Evolutionary conservation across 2,888 invertebrate species (phyloP).

Genomic region (Lathronympha strigana): DNA sequence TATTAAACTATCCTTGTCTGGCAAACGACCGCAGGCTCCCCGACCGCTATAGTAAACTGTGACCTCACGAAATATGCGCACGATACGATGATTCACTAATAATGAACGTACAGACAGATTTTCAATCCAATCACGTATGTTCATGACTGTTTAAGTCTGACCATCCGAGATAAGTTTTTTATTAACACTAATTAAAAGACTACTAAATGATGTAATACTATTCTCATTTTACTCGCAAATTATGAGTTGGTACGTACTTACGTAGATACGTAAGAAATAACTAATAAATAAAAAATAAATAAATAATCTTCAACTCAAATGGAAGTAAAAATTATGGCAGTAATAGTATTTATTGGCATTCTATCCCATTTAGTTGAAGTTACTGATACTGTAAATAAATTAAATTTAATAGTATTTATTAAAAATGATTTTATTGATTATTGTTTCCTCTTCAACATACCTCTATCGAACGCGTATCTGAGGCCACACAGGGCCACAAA

Average conservation of each 20-base stretch:
- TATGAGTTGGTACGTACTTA: too few relatives aligned
- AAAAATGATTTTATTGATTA: background rate
- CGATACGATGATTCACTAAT: conserved; percentile 80
- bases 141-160: conserved; percentile 1
- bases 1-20: conserved; percentile 61
- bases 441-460: background rate
- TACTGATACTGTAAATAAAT: too few relatives aligned
- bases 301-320: too few relatives aligned
- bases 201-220: too few relatives aligned
- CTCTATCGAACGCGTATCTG: background rate
- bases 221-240: too few relatives aligned
- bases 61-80: conserved; percentile 83
- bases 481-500: conserved; percentile 20
- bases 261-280: too few relatives aligned
- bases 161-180: background rate
- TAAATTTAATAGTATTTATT: too few relatives aligned
- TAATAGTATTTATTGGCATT: too few relatives aligned
- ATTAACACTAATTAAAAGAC: background rate
- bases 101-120: conserved; percentile 68
- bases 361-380: too few relatives aligned
- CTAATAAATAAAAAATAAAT: too few relatives aligned
- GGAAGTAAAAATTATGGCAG: too few relatives aligned
- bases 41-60: conserved; percentile 83
- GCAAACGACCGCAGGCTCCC: conserved; percentile 79
- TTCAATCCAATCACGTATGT: conserved; percentile 11